Evolutionary conservation across 2,113 vertebrate species (phyloP), one percentile per base, ranked within the genome.

Genomic region (Hirundichthys speculiger): DNA sequence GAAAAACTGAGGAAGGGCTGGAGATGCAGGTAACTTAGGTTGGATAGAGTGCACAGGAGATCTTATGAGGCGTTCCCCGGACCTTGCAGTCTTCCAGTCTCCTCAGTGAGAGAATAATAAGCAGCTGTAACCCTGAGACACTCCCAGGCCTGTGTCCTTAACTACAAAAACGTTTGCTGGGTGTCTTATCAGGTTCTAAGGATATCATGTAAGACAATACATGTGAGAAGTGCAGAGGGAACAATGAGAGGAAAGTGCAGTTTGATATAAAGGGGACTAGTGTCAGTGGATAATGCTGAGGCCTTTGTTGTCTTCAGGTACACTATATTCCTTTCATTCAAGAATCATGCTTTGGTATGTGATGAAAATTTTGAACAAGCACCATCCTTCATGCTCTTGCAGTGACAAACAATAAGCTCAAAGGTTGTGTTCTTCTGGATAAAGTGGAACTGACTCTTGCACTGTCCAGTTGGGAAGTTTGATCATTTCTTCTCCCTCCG

Each of bases 181-280:
- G 63, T 30, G 51, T 89, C 82, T 91, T 91, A 91, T 90, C 87
- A 46, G 71, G 87, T 92, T 92, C 87, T 91, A 91, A 86, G 88
- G 79, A 89, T 75, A 87, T 83, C 67, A 62, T 86, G 91, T 91
- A 92, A 92, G 89, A 90, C 90, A 92, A 93, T 92, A 92, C 91
- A 93, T 90, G 88, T 91, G 92, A 92, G 90, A 92, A 90, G 85
- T 80, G 70, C 77, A 82, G 79, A 30, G 53, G 48, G 80, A 85
- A 89, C 75, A 83, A 88, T 86, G 61, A 57, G 67, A 70, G 69
- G 77, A 88, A 90, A 81, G 82, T 85, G 79, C 80, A 84, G 80
- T 58, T 83, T 86, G 90, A 86, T 89, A 87, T 84, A 80, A 83
- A 76, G 82, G 76, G 84, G 75, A 81, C 82, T 75, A 75, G 86